These are phyloP conservation scores for Eretmochelys imbricata DNA, from an alignment of 2,113 vertebrate species.

Conservation along the genomic window DNA sequence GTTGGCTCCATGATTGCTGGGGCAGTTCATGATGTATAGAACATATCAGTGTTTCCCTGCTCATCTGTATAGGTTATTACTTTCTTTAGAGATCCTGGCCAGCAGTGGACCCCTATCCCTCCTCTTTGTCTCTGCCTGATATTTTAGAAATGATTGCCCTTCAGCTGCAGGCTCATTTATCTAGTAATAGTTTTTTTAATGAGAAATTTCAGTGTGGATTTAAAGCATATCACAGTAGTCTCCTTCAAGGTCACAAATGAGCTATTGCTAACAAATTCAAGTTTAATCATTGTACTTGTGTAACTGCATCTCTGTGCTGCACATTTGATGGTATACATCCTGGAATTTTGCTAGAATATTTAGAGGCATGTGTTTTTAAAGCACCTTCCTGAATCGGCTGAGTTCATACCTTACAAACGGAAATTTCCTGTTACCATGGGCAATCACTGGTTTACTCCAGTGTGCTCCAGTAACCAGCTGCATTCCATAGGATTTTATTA, in stretches of 20 bases:
- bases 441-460: neutral
- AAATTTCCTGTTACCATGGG: neutral
- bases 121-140: neutral
- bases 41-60: neutral
- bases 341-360: neutral
- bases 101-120: neutral
- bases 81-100: neutral
- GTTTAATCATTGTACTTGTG: neutral
- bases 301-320: neutral
- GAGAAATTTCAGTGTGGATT: neutral
- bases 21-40: neutral
- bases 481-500: neutral
- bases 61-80: neutral
- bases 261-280: neutral
- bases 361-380: neutral
- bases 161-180: neutral
- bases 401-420: neutral
- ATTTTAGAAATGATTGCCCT: neutral
- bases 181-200: neutral
- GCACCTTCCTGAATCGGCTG: neutral
- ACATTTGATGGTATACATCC: neutral
- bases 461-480: constrained; percentile 4
- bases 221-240: neutral
- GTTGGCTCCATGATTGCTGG: neutral
- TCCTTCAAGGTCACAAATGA: neutral